Conservation (phyloP, 2,113 vertebrate species). For the Gobiocypris rarus region DNA sequence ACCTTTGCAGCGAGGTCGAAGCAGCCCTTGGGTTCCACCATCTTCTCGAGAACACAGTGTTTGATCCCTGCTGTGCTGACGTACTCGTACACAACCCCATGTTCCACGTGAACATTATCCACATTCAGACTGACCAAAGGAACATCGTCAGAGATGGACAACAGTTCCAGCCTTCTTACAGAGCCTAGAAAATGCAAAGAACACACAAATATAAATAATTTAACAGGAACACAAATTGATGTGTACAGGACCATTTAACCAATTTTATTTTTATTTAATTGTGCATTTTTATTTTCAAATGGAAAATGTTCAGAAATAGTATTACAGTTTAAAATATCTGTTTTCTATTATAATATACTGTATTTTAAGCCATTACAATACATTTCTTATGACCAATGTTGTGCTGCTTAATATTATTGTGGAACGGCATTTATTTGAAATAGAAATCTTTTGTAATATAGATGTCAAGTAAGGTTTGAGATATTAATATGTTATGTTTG, state of each 20-base stretch:
- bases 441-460: no score
- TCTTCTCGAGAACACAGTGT: conserved; percentile 93
- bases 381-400: neutral
- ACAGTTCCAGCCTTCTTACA: conserved; percentile 58
- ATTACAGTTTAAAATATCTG: no score
- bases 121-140: conserved; percentile 88
- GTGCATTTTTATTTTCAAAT: neutral
- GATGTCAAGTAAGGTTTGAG: neutral
- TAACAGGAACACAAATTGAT: neutral
- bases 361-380: no score
- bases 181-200: conserved; percentile 33
- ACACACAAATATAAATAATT: neutral
- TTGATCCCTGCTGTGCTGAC: conserved; percentile 90
- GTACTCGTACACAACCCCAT: conserved; percentile 93
- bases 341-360: no score
- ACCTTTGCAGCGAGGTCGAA: conserved; percentile 96
- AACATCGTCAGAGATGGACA: conserved; percentile 66
- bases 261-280: neutral
- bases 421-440: no score
- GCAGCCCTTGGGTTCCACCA: conserved; percentile 90
- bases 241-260: neutral
- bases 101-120: conserved; percentile 92
- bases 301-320: neutral
- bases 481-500: neutral
- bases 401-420: neutral